A percentile compares a stretch with the other conserved stretches of the same genome.
phyloP scores from a whole-genome alignment of 2,888 invertebrate genomes.

The Caenorhabditis parvicauda region DNA sequence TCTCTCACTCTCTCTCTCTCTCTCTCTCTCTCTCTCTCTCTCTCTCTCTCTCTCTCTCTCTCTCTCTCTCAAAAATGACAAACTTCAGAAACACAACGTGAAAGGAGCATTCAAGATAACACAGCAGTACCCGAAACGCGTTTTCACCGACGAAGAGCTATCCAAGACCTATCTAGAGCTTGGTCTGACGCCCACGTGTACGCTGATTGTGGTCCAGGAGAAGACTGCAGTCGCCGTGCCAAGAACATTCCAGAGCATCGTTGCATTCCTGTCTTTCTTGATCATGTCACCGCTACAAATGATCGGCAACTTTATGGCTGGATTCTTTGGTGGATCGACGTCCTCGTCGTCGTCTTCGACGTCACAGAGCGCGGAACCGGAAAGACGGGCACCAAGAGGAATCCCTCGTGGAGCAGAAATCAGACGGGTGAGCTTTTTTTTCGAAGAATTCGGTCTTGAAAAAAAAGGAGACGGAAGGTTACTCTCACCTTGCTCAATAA shows the following conservation, averaged over 20 bases:
- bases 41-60: no score
- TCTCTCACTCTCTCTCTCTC: no score
- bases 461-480: not conserved
- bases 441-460: not conserved
- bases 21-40: no score
- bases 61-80: not conserved
- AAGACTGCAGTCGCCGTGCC: not conserved
- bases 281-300: constrained; percentile 10
- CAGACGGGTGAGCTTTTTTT: constrained; percentile 13
- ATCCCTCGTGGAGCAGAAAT: constrained; percentile 28
- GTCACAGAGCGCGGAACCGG: not conserved
- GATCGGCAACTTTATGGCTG: constrained; percentile 1
- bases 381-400: constrained; percentile 4
- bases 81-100: constrained; percentile 5
- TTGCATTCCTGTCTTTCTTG: constrained; percentile 7
- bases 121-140: constrained; percentile 32
- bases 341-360: not conserved
- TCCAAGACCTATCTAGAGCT: constrained; percentile 30
- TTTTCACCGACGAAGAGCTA: constrained; percentile 27
- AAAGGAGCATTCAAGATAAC: constrained; percentile 24
- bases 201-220: constrained; percentile 30
- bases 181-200: constrained; percentile 32
- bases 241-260: not conserved
- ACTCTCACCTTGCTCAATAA: no score
- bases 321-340: not conserved